Conservation (phyloP, 2,113 vertebrate genomes). For the Etheostoma cragini region DNA sequence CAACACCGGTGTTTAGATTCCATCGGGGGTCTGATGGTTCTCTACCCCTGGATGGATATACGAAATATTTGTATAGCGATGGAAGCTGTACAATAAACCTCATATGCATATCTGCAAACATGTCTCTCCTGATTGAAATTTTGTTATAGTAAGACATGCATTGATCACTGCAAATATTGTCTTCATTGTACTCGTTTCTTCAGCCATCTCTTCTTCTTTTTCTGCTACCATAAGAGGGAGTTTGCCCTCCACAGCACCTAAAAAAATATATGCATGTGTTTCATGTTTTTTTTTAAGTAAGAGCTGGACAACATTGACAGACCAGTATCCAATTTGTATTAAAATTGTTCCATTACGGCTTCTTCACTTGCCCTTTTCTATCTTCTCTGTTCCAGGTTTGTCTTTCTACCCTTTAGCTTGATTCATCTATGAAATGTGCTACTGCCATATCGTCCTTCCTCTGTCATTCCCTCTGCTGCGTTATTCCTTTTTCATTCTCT, state of each 20-base stretch:
- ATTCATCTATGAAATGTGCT: slow-evolving; percentile 34
- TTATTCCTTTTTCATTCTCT: slow-evolving; percentile 51
- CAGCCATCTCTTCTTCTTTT: neutral
- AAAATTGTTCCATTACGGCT: neutral
- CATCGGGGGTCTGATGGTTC: too few species aligned
- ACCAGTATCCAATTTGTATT: slow-evolving; percentile 22
- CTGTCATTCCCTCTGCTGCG: slow-evolving; percentile 29
- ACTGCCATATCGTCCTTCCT: slow-evolving; percentile 25
- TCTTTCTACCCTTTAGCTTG: slow-evolving; percentile 26
- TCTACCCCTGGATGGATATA: too few species aligned
- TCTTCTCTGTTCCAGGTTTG: slow-evolving; percentile 27
- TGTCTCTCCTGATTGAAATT: too few species aligned
- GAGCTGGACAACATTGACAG: neutral
- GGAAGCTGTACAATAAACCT: too few species aligned
- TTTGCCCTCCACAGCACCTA: neutral
- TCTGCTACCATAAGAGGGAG: neutral
- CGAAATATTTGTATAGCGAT: too few species aligned
- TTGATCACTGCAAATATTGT: neutral
- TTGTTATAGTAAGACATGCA: neutral
- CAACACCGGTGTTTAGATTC: too few species aligned
- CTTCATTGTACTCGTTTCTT: neutral
- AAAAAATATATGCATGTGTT: neutral
- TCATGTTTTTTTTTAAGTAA: slow-evolving; percentile 19
- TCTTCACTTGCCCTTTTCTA: neutral
- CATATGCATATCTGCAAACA: too few species aligned